phyloP scores from a whole-genome alignment of 1,140 invertebrate species.

The Pachypsylla venusta region DNA sequence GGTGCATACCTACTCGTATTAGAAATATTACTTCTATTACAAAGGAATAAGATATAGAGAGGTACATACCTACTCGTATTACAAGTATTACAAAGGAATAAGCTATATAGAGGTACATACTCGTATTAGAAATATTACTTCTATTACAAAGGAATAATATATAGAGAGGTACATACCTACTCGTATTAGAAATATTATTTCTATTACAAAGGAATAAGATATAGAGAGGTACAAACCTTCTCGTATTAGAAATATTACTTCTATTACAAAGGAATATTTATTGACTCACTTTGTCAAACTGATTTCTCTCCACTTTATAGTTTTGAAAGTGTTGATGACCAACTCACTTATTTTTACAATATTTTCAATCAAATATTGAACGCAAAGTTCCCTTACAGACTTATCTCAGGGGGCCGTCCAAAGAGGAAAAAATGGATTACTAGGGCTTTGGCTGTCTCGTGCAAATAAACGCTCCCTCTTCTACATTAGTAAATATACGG shows the following conservation, averaged over 20 bases:
- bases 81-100: no score
- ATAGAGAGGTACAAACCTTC: not conserved
- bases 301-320: not conserved
- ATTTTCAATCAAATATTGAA: not conserved
- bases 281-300: not conserved
- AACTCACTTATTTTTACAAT: not conserved
- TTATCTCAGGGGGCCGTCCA: no score
- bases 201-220: not conserved
- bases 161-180: not conserved
- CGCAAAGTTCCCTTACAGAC: no score
- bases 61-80: no score
- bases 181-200: not conserved
- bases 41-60: no score
- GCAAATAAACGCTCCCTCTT: not conserved
- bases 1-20: no score
- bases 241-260: not conserved
- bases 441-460: not conserved
- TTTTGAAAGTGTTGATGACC: not conserved
- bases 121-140: no score
- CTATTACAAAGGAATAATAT: not conserved
- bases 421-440: not conserved
- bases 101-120: no score
- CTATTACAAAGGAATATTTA: not conserved
- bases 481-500: not conserved
- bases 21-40: no score